Base-by-base conservation (phyloP, 2,113 vertebrate genomes). In the Hystrix cristata region DNA sequence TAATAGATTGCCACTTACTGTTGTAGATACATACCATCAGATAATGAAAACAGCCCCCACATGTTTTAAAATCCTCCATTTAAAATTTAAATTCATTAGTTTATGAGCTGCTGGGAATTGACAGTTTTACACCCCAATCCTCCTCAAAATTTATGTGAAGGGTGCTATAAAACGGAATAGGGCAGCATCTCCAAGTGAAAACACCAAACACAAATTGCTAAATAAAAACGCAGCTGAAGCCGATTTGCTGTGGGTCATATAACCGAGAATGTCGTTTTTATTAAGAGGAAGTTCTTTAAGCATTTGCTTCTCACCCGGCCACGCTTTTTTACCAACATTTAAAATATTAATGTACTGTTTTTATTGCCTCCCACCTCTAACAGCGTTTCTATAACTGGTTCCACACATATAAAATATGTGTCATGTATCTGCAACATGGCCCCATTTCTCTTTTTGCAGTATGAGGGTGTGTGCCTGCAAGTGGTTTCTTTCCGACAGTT, bases 1-100 rank as follows among this genome's bases (percentile, higher is more conserved):
- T 97, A 89, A 97, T n/a, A 84, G 93, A 94, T 69, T 43, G 78
- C 71, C 82, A 88, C 94, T 96, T 91, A 94, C 4, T 12, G 0
- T 16, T 83, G 87, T 76, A 90, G 83, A 80, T 67, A 94, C 88
- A 95, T 19, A 78, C 92, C 92, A 93, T 93, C 95, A 80, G 84
- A 96, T 97, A 95, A 97, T 83, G 94, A 97, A 95, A 97, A 95
- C 94, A 95, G 92, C 88, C 94, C 96, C 67, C 51, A 34, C 94
- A 69, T 96, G 90, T 90, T 95, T 95, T 95, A 57, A 98, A 97
- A 94, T 93, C 91, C 57, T 95, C 96, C 97, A 98, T 97, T 98
- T 91, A 98, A 98, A 98, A 94, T 97, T 98, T 97, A 98, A 98
- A 94, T 97, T 96, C 96, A 98, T 98, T 98, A 97, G 83, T 97